phyloP scores from a whole-genome alignment of 2,797 vertebrate genomes.

The Eospalax fontanierii region DNA sequence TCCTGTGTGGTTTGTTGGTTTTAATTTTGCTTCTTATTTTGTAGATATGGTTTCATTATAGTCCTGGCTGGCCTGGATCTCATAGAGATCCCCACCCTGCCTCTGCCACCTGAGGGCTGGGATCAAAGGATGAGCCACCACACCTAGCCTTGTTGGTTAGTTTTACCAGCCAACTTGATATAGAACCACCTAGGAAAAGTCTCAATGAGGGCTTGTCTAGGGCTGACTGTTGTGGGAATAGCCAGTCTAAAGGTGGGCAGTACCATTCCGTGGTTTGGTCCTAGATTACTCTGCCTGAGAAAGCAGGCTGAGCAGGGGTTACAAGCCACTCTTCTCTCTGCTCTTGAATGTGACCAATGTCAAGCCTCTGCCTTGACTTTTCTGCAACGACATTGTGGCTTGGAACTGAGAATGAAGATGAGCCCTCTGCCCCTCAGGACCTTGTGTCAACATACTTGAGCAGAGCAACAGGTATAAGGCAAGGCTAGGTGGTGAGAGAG shows the following conservation, averaged over 20 bases:
- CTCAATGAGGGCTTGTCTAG: background rate
- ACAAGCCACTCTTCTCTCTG: background rate
- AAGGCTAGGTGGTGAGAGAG: background rate
- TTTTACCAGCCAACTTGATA: too few relatives aligned
- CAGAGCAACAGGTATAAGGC: background rate
- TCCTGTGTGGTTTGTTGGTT: too few relatives aligned
- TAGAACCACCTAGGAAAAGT: too few relatives aligned
- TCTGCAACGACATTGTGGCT: background rate
- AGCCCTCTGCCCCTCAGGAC: background rate
- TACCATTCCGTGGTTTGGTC: background rate
- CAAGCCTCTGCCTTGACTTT: background rate
- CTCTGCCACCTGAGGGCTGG: too few relatives aligned
- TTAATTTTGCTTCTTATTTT: too few relatives aligned
- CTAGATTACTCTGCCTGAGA: background rate
- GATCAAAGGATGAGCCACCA: too few relatives aligned
- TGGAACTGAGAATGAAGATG: background rate
- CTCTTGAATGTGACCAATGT: background rate
- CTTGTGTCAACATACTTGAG: background rate
- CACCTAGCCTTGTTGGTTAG: too few relatives aligned
- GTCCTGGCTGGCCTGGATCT: too few relatives aligned
- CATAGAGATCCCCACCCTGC: too few relatives aligned
- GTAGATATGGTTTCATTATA: too few relatives aligned
- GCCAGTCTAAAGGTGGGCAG: background rate
- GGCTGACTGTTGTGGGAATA: too few relatives aligned
- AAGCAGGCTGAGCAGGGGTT: background rate